Conservation (phyloP, 2,888 invertebrate species). For the Andrena chrysosceles region DNA sequence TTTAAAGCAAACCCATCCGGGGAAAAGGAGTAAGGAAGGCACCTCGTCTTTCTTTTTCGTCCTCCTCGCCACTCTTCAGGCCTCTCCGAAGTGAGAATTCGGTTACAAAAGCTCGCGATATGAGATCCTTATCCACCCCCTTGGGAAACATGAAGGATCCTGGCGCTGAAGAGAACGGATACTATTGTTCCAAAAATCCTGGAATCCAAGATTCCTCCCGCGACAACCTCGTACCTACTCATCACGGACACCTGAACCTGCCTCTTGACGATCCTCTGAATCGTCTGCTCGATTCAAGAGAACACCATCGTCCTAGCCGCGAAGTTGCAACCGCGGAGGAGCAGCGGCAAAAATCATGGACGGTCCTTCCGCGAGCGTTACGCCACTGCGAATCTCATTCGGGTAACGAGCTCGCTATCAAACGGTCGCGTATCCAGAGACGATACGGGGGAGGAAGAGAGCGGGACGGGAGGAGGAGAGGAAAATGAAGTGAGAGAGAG, state of each 20-base stretch:
- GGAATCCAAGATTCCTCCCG: not conserved
- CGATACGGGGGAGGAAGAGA: slow-evolving; percentile 37
- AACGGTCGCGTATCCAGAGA: slow-evolving; percentile 65
- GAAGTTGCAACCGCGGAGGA: not conserved
- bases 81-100: slow-evolving; percentile 16
- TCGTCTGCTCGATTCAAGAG: not conserved
- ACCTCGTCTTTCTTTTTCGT: not conserved
- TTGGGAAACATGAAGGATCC: not conserved
- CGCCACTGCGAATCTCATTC: slow-evolving; percentile 69
- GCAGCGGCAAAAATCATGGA: not conserved
- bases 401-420: slow-evolving; percentile 71
- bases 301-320: not conserved
- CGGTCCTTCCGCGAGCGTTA: slow-evolving; percentile 49
- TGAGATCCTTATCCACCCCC: not conserved
- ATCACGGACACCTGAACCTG: not conserved
- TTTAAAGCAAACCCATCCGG: slow-evolving; percentile 16
- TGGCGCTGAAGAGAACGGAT: not conserved
- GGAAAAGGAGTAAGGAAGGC: not conserved
- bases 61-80: not conserved
- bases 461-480: slow-evolving; percentile 43
- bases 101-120: not conserved
- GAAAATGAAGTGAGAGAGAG: slow-evolving; percentile 45
- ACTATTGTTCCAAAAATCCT: not conserved
- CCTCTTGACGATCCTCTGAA: not conserved
- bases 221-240: not conserved